These are phyloP conservation scores for Megaustenia siamemsis DNA, from an alignment of 2,888 invertebrate species.

Conservation along the genomic window DNA sequence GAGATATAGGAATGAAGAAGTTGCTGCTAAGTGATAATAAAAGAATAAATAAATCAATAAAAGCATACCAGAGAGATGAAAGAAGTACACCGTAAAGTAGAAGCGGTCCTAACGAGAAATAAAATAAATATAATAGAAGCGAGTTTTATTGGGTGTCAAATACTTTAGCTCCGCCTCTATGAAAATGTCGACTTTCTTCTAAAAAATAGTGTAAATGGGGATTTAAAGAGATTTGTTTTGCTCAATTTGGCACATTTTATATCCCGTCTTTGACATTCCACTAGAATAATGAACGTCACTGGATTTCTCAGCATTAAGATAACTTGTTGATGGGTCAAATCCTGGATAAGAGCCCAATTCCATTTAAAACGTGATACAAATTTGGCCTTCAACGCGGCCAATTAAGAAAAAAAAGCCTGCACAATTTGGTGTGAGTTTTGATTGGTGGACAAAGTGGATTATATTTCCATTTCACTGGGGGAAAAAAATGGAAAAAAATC, in stretches of 20 bases:
- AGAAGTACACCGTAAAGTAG: too few relatives aligned
- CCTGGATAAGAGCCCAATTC: neutral
- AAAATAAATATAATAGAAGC: too few relatives aligned
- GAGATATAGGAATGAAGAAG: neutral
- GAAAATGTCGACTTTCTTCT: neutral
- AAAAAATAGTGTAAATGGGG: neutral
- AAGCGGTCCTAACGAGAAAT: neutral
- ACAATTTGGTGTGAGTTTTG: neutral
- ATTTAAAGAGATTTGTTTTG: constrained; percentile 25
- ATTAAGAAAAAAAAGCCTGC: neutral
- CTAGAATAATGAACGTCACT: neutral
- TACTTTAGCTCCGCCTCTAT: neutral
- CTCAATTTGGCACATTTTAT: neutral
- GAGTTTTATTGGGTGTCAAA: neutral
- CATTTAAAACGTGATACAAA: neutral
- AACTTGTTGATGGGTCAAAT: constrained; percentile 6
- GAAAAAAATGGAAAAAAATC: too few relatives aligned
- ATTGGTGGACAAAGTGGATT: too few relatives aligned
- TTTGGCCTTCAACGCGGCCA: neutral
- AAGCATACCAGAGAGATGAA: too few relatives aligned
- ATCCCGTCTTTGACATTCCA: neutral
- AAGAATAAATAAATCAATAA: too few relatives aligned
- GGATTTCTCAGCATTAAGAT: neutral
- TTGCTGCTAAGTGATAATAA: too few relatives aligned
- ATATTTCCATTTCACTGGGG: too few relatives aligned